Evolutionary conservation across 2,888 invertebrate genomes (phyloP).

Genomic region (Ophonus ardosiacus): DNA sequence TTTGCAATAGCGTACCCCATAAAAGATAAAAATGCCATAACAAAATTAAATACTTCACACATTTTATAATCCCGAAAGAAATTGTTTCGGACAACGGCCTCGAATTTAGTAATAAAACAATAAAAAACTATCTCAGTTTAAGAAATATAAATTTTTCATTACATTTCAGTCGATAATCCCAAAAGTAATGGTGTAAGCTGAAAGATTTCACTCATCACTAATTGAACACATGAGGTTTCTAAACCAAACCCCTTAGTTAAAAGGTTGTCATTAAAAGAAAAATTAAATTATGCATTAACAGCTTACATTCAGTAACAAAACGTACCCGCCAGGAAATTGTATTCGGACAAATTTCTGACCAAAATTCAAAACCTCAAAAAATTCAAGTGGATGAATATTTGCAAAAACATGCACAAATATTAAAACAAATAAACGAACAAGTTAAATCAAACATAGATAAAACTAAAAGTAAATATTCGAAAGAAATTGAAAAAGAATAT

Average conservation of each 20-base stretch:
- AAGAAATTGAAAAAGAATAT: background rate
- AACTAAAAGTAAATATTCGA: constrained; percentile 18
- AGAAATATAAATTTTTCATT: constrained; percentile 61
- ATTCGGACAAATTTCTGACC: background rate
- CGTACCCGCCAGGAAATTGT: constrained; percentile 5
- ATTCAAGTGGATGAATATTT: constrained; percentile 12
- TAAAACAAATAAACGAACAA: constrained; percentile 23
- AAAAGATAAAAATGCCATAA: no score
- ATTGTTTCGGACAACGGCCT: constrained; percentile 47
- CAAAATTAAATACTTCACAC: constrained; percentile 25
- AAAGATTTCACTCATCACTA: constrained; percentile 59
- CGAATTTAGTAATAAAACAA: constrained; percentile 44
- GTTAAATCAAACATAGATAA: background rate
- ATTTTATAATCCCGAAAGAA: constrained; percentile 19
- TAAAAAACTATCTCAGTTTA: constrained; percentile 29
- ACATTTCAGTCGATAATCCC: constrained; percentile 50
- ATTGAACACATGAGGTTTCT: constrained; percentile 49
- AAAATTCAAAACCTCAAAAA: constrained; percentile 9
- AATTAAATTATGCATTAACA: constrained; percentile 26
- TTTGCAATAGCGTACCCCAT: constrained; percentile 26
- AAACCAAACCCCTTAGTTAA: background rate
- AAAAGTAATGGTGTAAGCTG: constrained; percentile 57
- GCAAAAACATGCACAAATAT: background rate
- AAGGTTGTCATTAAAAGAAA: constrained; percentile 25
- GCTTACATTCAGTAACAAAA: background rate